Evolutionary conservation across 2,113 vertebrate species (phyloP).

Genomic region (Mustelus asterias): DNA sequence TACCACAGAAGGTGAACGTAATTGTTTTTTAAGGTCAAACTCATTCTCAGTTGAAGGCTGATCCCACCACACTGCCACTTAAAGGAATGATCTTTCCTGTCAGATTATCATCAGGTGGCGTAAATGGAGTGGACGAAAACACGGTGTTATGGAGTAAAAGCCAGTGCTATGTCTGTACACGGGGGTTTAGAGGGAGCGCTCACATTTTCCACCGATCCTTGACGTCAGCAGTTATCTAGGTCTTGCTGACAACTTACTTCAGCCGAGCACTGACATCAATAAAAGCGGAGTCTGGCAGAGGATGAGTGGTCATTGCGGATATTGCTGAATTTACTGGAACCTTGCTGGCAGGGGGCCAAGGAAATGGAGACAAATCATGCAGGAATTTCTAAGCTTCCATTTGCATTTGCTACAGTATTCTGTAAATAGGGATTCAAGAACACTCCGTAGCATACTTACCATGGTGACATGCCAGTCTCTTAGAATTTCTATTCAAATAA

Average conservation of each 20-base stretch:
- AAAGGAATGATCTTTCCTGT: background rate
- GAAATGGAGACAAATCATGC: constrained; percentile 19
- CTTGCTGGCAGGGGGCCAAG: background rate
- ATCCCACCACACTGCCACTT: background rate
- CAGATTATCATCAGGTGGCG: background rate
- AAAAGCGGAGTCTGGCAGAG: background rate
- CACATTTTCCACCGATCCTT: background rate
- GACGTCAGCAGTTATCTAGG: background rate
- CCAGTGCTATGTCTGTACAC: background rate
- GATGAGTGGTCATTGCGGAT: background rate
- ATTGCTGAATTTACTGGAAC: constrained; percentile 19
- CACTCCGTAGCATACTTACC: background rate
- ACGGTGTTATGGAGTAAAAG: background rate
- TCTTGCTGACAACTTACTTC: background rate
- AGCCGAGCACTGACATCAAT: constrained; percentile 1
- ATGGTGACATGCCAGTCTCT: background rate
- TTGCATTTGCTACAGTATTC: background rate
- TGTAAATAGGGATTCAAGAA: background rate
- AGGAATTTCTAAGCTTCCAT: background rate
- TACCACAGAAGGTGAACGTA: background rate
- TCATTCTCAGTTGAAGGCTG: background rate
- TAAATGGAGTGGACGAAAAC: background rate
- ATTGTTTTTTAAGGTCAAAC: background rate
- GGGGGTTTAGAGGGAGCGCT: too few species aligned
- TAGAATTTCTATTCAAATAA: background rate